Conservation (phyloP, 2,797 vertebrate genomes). For the Notamacropus eugenii region DNA sequence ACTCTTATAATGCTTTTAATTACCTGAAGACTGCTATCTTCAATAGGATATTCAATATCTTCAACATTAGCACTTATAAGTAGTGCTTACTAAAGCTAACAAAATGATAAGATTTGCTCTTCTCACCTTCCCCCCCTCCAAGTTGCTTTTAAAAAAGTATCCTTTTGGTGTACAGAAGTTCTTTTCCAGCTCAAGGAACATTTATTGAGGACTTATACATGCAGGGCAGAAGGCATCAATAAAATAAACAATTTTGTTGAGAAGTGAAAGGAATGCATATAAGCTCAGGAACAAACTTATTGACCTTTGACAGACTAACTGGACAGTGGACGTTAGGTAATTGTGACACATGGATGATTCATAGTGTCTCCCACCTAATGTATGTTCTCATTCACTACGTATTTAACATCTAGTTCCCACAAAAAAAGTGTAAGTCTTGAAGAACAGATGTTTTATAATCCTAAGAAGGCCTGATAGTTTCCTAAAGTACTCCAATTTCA, state of each 20-base stretch:
- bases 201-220: neutral
- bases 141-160: neutral
- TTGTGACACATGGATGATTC: neutral
- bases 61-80: neutral
- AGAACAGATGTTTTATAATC: neutral
- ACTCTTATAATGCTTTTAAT: neutral
- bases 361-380: neutral
- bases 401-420: neutral
- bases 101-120: neutral
- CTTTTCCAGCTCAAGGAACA: neutral
- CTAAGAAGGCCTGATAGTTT: neutral
- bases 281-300: neutral
- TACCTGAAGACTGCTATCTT: neutral
- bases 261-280: neutral
- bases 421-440: neutral
- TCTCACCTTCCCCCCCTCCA: neutral
- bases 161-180: neutral
- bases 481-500: neutral
- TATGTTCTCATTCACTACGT: neutral
- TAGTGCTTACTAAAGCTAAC: neutral
- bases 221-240: neutral
- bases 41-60: neutral
- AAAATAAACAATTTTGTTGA: neutral
- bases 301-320: neutral
- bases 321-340: neutral